Evolutionary conservation across 2,113 vertebrate species (phyloP), one percentile per base, ranked within the genome.

Genomic region (Cyphomyrus plagiostoma): DNA sequence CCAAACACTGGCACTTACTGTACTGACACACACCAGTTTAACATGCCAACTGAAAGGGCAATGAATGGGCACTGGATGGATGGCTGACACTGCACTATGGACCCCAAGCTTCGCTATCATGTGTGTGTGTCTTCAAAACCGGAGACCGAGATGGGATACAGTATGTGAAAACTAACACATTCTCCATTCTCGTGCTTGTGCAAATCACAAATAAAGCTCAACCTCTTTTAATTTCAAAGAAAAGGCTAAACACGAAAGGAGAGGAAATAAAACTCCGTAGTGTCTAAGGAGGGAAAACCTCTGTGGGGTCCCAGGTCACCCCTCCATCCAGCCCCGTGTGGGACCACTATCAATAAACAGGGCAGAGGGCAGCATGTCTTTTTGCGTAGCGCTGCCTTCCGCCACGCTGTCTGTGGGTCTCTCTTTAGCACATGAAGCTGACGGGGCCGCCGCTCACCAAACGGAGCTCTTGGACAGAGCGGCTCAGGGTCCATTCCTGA

Each of bases 401-500:
- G 74, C 42, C 35, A 39, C 6, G 6, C 74, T 4, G 74, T 42
- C 74, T 42, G 74, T 80, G 74, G 74, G 35, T 19, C 74, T 70
- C 58, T 26, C 62, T 39, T 42, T 6, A 42, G 35, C 17, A 6
- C 39, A 4, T 5, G 15, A 42, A 42, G 74, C 17, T 0, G 35
- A 77, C 30, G 5, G 5, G 70, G 35, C 11, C 74, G 1, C 11
- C 4, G 52, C 97, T 95, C 95, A 99, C 98, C 97, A 99, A 92
- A 90, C 97, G 96, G 66, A 99, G 97, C 95, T 99, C 98, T 0
- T 97, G 97, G 94, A 99, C 90, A 17, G 97, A 94, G 92, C 97
- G 97, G 91, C 95, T 96, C 91, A 99, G 93, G 9, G 96, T 98
- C 98, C 98, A 99, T 95, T 99, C 98, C 93, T 99, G 98, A 93